These are phyloP conservation scores for Cecidostiba fungosa DNA, from an alignment of 2,888 invertebrate genomes.

Conservation along the genomic window DNA sequence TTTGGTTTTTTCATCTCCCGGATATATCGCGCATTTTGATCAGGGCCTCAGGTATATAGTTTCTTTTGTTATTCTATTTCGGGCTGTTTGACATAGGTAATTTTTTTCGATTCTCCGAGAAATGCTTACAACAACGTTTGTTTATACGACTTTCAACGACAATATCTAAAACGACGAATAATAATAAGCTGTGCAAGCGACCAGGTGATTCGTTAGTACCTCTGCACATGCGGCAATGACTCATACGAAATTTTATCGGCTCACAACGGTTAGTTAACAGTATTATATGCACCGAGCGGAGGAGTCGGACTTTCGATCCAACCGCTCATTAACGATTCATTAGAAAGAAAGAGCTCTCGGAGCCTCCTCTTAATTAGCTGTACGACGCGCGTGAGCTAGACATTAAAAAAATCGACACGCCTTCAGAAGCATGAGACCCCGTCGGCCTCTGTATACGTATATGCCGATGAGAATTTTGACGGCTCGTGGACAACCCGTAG, in stretches of 20 bases:
- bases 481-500: not conserved
- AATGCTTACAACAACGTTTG: no score
- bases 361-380: conserved; percentile 40
- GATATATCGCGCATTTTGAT: not conserved
- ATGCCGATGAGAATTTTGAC: conserved; percentile 33
- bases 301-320: not conserved
- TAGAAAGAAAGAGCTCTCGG: not conserved
- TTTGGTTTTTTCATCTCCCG: not conserved
- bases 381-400: conserved; percentile 36
- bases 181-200: no score
- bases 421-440: not conserved
- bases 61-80: not conserved
- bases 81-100: no score
- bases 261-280: conserved; percentile 2
- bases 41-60: not conserved
- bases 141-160: no score
- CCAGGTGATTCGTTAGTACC: not conserved
- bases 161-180: no score
- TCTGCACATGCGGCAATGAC: not conserved
- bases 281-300: not conserved
- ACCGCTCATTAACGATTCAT: conserved; percentile 4
- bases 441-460: not conserved
- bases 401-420: conserved; percentile 36
- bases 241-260: conserved; percentile 21
- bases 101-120: no score